phyloP scores from a whole-genome alignment of 2,797 vertebrate species.

The Myiotriccus ornatus region DNA sequence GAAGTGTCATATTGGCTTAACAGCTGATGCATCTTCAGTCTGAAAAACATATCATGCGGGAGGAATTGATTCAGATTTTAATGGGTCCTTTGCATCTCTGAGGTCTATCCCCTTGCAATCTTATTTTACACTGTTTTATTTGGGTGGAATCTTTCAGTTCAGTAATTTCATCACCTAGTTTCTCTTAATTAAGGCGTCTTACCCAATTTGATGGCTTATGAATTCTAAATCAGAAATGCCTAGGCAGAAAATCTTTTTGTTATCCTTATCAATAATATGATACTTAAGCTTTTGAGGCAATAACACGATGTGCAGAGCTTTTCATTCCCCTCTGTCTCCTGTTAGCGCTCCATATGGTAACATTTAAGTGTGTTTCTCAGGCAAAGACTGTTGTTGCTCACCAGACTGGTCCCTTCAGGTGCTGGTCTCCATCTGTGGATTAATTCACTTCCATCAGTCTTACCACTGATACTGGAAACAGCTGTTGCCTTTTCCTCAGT shows the following conservation, averaged over 20 bases:
- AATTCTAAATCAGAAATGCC: constrained; percentile 4
- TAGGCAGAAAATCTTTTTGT: constrained; percentile 16
- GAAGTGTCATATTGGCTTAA: constrained; percentile 38
- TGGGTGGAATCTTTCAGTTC: not conserved
- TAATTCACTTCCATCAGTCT: constrained; percentile 65
- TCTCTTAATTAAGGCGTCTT: not conserved
- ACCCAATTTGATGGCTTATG: not conserved
- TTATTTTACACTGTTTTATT: not conserved
- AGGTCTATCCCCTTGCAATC: not conserved
- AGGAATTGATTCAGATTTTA: constrained; percentile 25
- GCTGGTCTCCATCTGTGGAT: constrained; percentile 63
- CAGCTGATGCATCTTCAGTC: constrained; percentile 35
- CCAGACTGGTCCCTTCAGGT: constrained; percentile 64
- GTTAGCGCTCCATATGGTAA: constrained; percentile 66
- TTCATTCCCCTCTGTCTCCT: constrained; percentile 48
- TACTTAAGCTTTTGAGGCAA: constrained; percentile 39
- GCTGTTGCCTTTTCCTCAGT: constrained; percentile 65
- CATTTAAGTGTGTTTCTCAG: constrained; percentile 42
- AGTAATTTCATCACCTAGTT: not conserved
- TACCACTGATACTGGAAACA: constrained; percentile 54
- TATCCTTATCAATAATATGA: constrained; percentile 30
- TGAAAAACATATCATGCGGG: not conserved
- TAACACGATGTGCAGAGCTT: not conserved
- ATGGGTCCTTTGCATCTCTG: not conserved
- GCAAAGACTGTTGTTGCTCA: constrained; percentile 34